Percentiles rank a stretch among this genome's conserved stretches.
Conservation (phyloP, 2,113 vertebrate genomes). For the Amia ocellicauda region DNA sequence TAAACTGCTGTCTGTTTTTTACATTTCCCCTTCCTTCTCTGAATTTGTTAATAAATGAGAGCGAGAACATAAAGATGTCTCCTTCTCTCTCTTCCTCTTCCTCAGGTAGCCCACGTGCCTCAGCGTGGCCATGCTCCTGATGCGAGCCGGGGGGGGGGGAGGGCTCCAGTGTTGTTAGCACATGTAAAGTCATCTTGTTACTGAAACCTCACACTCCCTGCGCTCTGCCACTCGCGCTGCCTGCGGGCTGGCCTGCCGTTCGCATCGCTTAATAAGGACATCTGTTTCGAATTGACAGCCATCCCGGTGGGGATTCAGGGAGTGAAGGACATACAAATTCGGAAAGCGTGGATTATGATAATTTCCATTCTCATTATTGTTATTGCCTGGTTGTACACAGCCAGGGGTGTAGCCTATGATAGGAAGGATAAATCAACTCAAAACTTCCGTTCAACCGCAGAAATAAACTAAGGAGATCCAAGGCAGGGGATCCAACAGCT, state of each 20-base stretch:
- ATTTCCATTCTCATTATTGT: too few relatives aligned
- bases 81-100: too few relatives aligned
- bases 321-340: neutral
- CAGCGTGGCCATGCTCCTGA: neutral
- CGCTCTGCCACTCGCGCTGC: neutral
- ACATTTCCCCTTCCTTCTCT: too few relatives aligned
- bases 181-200: constrained; percentile 1
- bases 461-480: too few relatives aligned
- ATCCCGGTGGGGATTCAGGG: constrained; percentile 1
- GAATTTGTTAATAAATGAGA: too few relatives aligned
- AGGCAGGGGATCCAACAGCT: too few relatives aligned
- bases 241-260: neutral
- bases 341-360: neutral
- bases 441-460: too few relatives aligned
- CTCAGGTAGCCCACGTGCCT: neutral
- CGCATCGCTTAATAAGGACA: neutral
- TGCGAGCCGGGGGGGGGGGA: neutral
- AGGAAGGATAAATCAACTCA: too few relatives aligned
- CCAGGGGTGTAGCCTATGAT: too few relatives aligned
- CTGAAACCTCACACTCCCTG: neutral
- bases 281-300: neutral
- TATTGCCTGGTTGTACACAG: too few relatives aligned
- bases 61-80: too few relatives aligned
- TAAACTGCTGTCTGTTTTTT: too few relatives aligned
- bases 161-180: neutral